These are phyloP conservation scores for Platycnemis pennipes DNA, from an alignment of 2,888 invertebrate genomes.

Conservation along the genomic window DNA sequence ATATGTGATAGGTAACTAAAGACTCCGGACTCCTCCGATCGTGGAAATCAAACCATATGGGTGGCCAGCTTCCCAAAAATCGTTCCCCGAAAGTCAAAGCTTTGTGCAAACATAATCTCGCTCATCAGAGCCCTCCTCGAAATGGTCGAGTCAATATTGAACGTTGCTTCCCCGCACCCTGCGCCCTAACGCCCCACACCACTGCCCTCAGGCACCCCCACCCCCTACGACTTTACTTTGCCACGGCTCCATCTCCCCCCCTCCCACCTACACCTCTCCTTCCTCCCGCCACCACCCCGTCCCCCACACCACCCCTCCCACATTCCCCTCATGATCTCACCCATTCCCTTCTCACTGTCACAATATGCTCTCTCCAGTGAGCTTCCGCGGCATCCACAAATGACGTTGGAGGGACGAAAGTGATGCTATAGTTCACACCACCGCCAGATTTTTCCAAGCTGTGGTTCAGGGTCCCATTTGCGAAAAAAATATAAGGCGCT, in stretches of 20 bases:
- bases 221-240: not conserved
- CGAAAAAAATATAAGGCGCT: too few relatives aligned
- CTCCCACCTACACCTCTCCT: not conserved
- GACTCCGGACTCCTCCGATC: not conserved
- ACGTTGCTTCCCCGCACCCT: not conserved
- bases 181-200: not conserved
- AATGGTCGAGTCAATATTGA: conserved; percentile 57
- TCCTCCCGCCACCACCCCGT: not conserved
- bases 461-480: too few relatives aligned
- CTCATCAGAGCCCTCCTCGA: conserved; percentile 61
- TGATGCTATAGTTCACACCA: not conserved
- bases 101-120: conserved; percentile 67
- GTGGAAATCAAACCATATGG: conserved; percentile 36
- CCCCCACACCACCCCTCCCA: not conserved
- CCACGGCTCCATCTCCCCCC: not conserved
- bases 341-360: not conserved
- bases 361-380: not conserved
- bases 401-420: not conserved
- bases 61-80: conserved; percentile 37
- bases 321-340: not conserved
- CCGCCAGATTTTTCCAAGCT: not conserved
- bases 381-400: not conserved
- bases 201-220: not conserved
- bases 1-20: not conserved
- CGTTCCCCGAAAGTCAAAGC: conserved; percentile 66